Evolutionary conservation across 2,888 invertebrate genomes (phyloP), one percentile per base, ranked within the genome.

Genomic region (Drosophila subsilvestris): DNA sequence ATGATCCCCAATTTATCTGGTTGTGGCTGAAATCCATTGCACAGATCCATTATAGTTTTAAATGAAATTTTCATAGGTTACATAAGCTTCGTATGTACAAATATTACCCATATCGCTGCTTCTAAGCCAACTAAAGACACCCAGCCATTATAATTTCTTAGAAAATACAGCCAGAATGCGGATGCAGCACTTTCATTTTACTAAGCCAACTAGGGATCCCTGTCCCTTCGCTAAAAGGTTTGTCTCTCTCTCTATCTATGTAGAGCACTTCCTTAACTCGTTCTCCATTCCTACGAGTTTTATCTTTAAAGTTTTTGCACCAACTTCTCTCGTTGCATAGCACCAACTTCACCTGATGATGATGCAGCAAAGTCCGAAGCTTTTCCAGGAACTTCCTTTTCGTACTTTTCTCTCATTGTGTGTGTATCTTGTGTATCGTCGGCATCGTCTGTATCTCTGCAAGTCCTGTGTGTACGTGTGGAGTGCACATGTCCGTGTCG

Each of bases 251-350:
- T 45, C 44, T 69, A 20, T 54, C 50, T 17, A 49, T 27, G 8
- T 32, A 8, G 14, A 27, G 51, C 56, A 78, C 70, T 76, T 79
- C 76, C 73, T 54, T 60, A 57, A 53, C 65, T 60, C 59, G 47
- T 79, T 54, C 57, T 32, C 76, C 67, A 63, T 48, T 63, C 37
- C 37, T 49, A 32, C 68, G 44, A 51, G 49, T 71, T 74, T 86
- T 86, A 83, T 86, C 84, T 76, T 82, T 86, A 80, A 82, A 83
- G 76, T 86, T 83, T 76, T 18, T 12, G 32, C 53, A 63, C 17
- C 49, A 63, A 62, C 59, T 61, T 61, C 47, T 47, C 61, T 43
- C 63, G 22, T 32, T 32, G 32, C 32, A 29, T 3, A 0, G 29
- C 29, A 32, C 12, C 32, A 51, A n/a, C 62, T 20, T 45, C 49